Evolutionary conservation across 2,888 invertebrate species (phyloP), one percentile per base, ranked within the genome.

Genomic region (Scaeva pyrastri): DNA sequence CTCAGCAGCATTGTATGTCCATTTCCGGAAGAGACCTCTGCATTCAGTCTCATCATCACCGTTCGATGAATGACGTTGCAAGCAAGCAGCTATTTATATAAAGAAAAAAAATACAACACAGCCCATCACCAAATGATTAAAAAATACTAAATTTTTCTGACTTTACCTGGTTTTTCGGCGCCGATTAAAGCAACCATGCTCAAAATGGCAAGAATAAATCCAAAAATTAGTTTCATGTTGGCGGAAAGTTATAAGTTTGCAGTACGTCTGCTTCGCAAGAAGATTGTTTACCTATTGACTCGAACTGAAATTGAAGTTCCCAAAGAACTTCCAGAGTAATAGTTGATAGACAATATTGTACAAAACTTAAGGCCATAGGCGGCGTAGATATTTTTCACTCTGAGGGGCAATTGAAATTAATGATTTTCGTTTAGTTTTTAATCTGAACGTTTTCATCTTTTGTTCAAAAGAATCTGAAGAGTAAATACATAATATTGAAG

Each of bases 1-100:
- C 81, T 94, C 94, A 19, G 90, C 91, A 0, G 93, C 89, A 89
- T 96, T 95, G 91, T 95, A 97, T 89, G 95, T 95, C 95, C 96
- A 97, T 8, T 96, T 93, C 52, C 94, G 94, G 90, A 95, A 95
- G 87, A 94, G 94, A 5, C 58, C 84, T 48, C n/a, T 12, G 43
- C 84, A 85, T 48, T 70, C 39, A 1, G 56, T 39, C 0, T 39
- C 21, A 10, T 72, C 84, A 66, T 76, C 55, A 12, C 84, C 84
- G 11, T 79, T 48, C n/a, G 19, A 11, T 5, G 80, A 66, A 7
- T 66, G 71, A 16, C 11, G 75, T 26, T 55, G 41, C 11, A 68
- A 41, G 19, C 84, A 85, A 6, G 43, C 39, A 0, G 56, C 75
- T 80, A 6, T 48, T 11, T 62, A 0, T 10, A 11, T 14, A 4